phyloP scores from a whole-genome alignment of 2,888 invertebrate genomes.

The Parelbella ahira region DNA sequence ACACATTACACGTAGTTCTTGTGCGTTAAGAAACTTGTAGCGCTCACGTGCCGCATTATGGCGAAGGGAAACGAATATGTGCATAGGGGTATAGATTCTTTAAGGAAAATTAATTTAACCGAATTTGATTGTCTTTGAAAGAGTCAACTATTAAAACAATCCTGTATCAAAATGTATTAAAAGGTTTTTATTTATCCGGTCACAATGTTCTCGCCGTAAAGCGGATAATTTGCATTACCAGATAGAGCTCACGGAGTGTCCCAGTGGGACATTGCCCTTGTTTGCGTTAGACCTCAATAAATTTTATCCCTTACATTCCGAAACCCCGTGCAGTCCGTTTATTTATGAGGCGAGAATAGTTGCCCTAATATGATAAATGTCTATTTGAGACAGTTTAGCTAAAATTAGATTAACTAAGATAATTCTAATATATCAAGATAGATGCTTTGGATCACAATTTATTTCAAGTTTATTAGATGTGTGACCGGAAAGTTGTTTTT shows the following conservation, averaged over 20 bases:
- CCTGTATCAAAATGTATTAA: too few relatives aligned
- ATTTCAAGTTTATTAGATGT: too few relatives aligned
- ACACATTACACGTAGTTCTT: conserved; percentile 27
- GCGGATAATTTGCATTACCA: conserved; percentile 48
- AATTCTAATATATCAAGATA: too few relatives aligned
- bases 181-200: conserved; percentile 16
- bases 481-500: conserved; percentile 24
- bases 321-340: conserved; percentile 54
- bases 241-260: conserved; percentile 39
- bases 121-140: too few relatives aligned
- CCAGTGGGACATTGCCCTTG: conserved; percentile 59
- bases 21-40: conserved; percentile 20
- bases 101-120: too few relatives aligned
- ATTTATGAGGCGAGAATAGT: conserved; percentile 60
- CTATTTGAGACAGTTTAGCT: conserved; percentile 41
- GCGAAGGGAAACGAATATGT: conserved; percentile 5
- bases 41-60: conserved; percentile 30
- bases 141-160: too few relatives aligned
- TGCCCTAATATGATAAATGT: conserved; percentile 51
- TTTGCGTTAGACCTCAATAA: conserved; percentile 64
- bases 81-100: too few relatives aligned
- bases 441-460: too few relatives aligned
- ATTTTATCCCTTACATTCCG: conserved; percentile 53
- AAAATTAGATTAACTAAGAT: conserved; percentile 39
- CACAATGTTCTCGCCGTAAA: conserved; percentile 17